Percentiles rank a stretch among this genome's conserved stretches.
Conservation (phyloP, 2,888 invertebrate species). For the Drosophila siamana region DNA sequence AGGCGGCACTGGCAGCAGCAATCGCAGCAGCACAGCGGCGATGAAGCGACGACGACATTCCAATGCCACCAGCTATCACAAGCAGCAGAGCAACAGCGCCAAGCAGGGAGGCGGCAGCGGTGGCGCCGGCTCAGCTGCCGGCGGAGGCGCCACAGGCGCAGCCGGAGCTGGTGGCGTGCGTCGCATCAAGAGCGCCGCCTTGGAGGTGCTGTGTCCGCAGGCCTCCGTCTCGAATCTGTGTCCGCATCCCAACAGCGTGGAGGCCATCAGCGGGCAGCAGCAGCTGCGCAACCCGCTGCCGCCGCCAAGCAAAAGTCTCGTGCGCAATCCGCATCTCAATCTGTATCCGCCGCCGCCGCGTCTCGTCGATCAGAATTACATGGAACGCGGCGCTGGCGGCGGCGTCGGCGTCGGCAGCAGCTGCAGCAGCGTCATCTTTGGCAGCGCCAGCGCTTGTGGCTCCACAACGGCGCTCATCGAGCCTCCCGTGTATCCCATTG, state of each 20-base stretch:
- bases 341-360: constrained; percentile 86
- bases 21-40: constrained; percentile 39
- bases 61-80: constrained; percentile 83
- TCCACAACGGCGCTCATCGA: constrained; percentile 83
- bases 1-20: constrained; percentile 17
- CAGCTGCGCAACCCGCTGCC: constrained; percentile 89
- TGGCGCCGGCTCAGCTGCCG: constrained; percentile 68
- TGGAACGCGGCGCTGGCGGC: constrained; percentile 49
- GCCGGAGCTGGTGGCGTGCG: constrained; percentile 85
- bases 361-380: constrained; percentile 65
- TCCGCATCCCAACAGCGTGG: constrained; percentile 93
- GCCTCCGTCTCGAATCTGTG: constrained; percentile 90
- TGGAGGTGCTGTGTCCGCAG: constrained; percentile 90
- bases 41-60: constrained; percentile 85
- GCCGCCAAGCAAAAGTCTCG: constrained; percentile 90
- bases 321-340: constrained; percentile 90
- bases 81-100: constrained; percentile 61
- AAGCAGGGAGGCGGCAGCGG: constrained; percentile 46
- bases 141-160: constrained; percentile 5
- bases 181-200: constrained; percentile 89
- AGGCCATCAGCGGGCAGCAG: constrained; percentile 89
- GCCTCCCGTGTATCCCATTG: constrained; percentile 90
- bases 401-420: constrained; percentile 47
- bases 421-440: constrained; percentile 79
- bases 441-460: constrained; percentile 69